Percentiles rank a stretch among this genome's conserved stretches.
Evolutionary conservation across 2,113 vertebrate species (phyloP).

Genomic region (Callospermophilus lateralis): DNA sequence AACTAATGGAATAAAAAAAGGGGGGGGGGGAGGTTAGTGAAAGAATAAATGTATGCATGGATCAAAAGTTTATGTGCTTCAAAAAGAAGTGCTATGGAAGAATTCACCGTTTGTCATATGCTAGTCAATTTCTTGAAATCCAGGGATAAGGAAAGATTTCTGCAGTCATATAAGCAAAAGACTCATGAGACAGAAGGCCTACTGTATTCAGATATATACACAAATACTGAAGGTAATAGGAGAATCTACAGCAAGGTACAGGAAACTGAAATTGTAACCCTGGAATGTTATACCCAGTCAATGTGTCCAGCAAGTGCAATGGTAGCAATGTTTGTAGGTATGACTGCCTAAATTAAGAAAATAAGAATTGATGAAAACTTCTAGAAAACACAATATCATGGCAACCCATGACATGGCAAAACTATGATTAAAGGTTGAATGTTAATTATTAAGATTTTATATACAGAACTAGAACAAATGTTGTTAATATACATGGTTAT

Average conservation of each 20-base stretch:
- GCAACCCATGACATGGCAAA: neutral
- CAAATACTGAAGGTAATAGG: neutral
- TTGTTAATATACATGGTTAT: neutral
- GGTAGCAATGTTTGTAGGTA: neutral
- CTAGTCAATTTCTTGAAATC: neutral
- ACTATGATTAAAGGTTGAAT: neutral
- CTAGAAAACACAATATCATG: neutral
- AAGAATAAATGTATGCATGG: neutral
- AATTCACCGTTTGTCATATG: neutral
- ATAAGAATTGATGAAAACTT: neutral
- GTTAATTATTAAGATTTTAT: neutral
- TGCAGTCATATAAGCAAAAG: neutral
- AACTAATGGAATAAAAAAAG: neutral
- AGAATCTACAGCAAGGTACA: neutral
- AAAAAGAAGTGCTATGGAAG: neutral
- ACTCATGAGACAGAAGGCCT: neutral
- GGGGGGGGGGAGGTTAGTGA: neutral
- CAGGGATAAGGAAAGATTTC: neutral
- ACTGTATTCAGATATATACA: neutral
- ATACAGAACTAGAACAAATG: neutral
- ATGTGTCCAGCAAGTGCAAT: neutral
- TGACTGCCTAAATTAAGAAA: neutral
- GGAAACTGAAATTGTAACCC: neutral
- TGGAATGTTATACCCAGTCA: neutral
- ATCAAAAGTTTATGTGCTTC: slow-evolving; percentile 14